phyloP scores from a whole-genome alignment of 2,888 invertebrate species.

The Cephus nigrinus region DNA sequence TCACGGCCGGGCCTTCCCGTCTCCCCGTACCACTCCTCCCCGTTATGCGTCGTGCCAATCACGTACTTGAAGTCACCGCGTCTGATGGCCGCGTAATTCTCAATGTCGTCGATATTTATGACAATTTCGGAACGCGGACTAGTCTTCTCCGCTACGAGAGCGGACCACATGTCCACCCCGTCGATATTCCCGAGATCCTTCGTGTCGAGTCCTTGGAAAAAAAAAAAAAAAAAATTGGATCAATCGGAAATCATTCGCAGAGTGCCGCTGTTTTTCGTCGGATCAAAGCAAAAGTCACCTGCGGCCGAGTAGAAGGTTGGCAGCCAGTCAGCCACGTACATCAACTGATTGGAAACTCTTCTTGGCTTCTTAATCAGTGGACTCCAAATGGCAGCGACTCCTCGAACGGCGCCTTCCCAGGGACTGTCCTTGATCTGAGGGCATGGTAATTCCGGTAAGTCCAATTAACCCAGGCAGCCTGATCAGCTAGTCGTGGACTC shows the following conservation, averaged over 20 bases:
- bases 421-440: slow-evolving; percentile 70
- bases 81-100: slow-evolving; percentile 71
- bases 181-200: slow-evolving; percentile 71
- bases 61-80: slow-evolving; percentile 75
- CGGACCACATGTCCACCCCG: slow-evolving; percentile 68
- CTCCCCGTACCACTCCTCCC: slow-evolving; percentile 67
- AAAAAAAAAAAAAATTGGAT: not conserved
- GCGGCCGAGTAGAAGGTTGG: slow-evolving; percentile 71
- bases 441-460: too few species aligned
- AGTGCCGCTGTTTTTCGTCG: too few species aligned
- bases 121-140: slow-evolving; percentile 71
- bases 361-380: slow-evolving; percentile 64
- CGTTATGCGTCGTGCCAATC: slow-evolving; percentile 67
- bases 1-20: slow-evolving; percentile 45
- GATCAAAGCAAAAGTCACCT: slow-evolving; percentile 48
- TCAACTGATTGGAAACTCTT: slow-evolving; percentile 67
- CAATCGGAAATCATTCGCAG: not conserved
- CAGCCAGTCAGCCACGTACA: slow-evolving; percentile 72
- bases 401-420: slow-evolving; percentile 74
- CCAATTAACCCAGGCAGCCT: too few species aligned
- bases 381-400: slow-evolving; percentile 71
- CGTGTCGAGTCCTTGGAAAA: slow-evolving; percentile 57
- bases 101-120: slow-evolving; percentile 70
- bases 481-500: too few species aligned
- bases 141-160: slow-evolving; percentile 64